Evolutionary conservation across 2,888 invertebrate genomes (phyloP), one percentile per base, ranked within the genome.

Genomic region (Cheilosia vulpina): DNA sequence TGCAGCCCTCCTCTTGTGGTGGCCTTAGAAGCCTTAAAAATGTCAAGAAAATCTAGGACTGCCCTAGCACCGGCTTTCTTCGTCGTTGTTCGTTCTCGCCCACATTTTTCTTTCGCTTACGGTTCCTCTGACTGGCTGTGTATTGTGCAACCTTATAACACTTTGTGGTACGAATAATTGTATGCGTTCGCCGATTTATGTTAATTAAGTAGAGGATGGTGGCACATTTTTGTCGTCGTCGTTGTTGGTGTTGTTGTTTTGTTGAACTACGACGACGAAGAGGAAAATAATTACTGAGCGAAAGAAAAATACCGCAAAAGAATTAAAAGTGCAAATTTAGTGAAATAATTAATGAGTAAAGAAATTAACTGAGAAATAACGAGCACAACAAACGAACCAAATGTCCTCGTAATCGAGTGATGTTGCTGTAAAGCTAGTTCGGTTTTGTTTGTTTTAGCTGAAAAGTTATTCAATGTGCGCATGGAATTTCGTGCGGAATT

Each of bases 301-400:
- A 17, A 50, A 62, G 31, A 55, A 47, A 45, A 7, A 9, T 9
- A 34, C n/a, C 34, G 17, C 27, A 58, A 50, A 27, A 4, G 31
- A 31, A 38, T 21, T n/a, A 76, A 68, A 81, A 76, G 63, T 85
- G 81, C 76, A 85, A 76, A 85, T 85, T 77, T 77, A 71, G 85
- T 66, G 85, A 85, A 77, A 81, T 85, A 85, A 85, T 85, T 80
- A 85, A 81, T 85, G 80, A 75, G 53, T 75, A 80, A 84, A 80
- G 68, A 85, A 85, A 85, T 81, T 85, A 75, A 84, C 68, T 80
- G 62, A 62, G 76, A 81, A 85, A 81, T 85, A 85, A 85, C 80
- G 81, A 81, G 81, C 69, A 45, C 81, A 68, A 55, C 62, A 57
- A 60, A 77, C 58, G 52, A 66, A 60, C 19, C 45, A 27, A 63